These are phyloP conservation scores for Agrochola lychnidis DNA, from an alignment of 2,888 invertebrate genomes.

Conservation along the genomic window DNA sequence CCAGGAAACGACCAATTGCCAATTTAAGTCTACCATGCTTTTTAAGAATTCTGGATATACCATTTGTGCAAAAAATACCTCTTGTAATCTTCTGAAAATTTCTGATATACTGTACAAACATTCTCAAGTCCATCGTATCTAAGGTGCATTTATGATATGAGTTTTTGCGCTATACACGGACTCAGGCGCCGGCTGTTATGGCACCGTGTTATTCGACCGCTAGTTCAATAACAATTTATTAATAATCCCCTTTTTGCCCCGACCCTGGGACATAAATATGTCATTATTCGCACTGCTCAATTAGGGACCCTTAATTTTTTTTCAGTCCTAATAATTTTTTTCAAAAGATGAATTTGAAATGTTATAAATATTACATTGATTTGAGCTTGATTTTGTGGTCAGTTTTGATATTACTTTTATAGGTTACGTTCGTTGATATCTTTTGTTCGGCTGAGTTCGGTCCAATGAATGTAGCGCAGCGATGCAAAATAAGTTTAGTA, in stretches of 20 bases:
- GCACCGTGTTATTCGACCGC: conserved; percentile 74
- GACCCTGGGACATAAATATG: conserved; percentile 82
- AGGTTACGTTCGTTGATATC: conserved; percentile 40
- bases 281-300: conserved; percentile 88
- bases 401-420: conserved; percentile 49
- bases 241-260: conserved; percentile 78
- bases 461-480: background rate
- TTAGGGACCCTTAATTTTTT: conserved; percentile 71
- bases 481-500: background rate
- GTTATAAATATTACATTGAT: conserved; percentile 67
- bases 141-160: conserved; percentile 79
- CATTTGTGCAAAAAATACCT: background rate
- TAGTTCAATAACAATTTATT: conserved; percentile 86
- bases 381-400: conserved; percentile 50
- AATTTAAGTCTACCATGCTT: too few relatives aligned
- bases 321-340: conserved; percentile 32
- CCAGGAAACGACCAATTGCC: too few relatives aligned
- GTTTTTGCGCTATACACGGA: conserved; percentile 83
- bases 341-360: conserved; percentile 65
- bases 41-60: background rate
- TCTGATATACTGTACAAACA: conserved; percentile 72
- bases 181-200: conserved; percentile 85
- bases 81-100: conserved; percentile 56
- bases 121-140: conserved; percentile 75
- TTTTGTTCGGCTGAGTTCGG: conserved; percentile 39